Percentiles rank a stretch among this genome's conserved stretches.
Evolutionary conservation across 2,888 invertebrate genomes (phyloP).

Genomic region (Trachelus stipa): DNA sequence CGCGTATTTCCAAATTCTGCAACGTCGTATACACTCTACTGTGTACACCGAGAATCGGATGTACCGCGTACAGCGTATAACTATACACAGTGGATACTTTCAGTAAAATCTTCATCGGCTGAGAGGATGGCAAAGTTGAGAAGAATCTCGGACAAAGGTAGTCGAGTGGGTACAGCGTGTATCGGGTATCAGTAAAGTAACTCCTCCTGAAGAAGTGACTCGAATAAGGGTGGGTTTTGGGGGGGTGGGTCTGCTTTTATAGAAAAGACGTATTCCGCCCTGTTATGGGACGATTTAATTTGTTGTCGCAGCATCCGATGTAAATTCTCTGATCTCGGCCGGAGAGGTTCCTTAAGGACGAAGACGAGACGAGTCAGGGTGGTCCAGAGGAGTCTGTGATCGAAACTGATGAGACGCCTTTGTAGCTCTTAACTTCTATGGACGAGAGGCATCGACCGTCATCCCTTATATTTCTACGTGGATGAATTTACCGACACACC

Average conservation of each 20-base stretch:
- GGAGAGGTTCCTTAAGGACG: not conserved
- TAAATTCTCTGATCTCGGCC: slow-evolving; percentile 9
- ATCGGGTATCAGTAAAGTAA: slow-evolving; percentile 5
- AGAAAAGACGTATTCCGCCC: slow-evolving; percentile 6
- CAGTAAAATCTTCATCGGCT: not conserved
- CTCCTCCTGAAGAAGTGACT: not conserved
- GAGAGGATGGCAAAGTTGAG: not conserved
- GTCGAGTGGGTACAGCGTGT: not conserved
- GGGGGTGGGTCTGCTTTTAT: not conserved
- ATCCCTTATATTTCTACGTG: not conserved
- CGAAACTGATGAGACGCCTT: not conserved
- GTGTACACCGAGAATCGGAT: not conserved
- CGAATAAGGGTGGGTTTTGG: not conserved
- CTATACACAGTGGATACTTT: not conserved
- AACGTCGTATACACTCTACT: not conserved
- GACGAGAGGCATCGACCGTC: not conserved
- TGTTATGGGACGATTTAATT: slow-evolving; percentile 21
- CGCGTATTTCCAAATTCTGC: not conserved
- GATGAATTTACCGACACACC: not conserved
- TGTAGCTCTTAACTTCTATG: not conserved
- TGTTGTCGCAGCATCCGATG: slow-evolving; percentile 13
- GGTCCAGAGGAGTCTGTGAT: not conserved
- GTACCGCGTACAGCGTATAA: not conserved
- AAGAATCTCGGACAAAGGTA: slow-evolving; percentile 7
- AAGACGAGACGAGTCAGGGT: not conserved